phyloP scores from a whole-genome alignment of 2,888 invertebrate genomes.

The Hedychridium roseum region DNA sequence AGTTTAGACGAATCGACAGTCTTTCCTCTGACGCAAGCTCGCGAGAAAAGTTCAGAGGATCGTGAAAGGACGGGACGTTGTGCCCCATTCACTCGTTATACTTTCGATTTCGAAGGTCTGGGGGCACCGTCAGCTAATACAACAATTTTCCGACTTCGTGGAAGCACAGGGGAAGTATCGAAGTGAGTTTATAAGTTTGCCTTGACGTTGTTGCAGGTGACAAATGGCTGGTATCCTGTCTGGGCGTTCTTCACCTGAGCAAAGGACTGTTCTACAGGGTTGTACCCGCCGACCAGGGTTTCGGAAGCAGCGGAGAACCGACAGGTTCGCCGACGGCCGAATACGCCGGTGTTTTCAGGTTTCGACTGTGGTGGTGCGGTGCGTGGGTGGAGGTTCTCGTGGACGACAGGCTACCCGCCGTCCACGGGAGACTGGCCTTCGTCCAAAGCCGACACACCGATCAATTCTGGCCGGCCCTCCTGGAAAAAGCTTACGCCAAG shows the following conservation, averaged over 20 bases:
- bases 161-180: too few species aligned
- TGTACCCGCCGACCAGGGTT: constrained; percentile 88
- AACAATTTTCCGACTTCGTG: background rate
- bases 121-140: constrained; percentile 15
- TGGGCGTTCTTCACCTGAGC: constrained; percentile 84
- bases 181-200: too few species aligned
- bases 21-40: constrained; percentile 29
- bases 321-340: constrained; percentile 57
- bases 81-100: constrained; percentile 22
- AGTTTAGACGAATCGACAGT: too few species aligned
- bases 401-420: constrained; percentile 88
- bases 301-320: constrained; percentile 66
- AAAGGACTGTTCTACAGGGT: constrained; percentile 91
- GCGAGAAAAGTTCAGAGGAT: constrained; percentile 32
- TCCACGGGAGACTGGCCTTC: constrained; percentile 86
- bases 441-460: constrained; percentile 82
- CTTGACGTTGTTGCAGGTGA: constrained; percentile 84
- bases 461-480: constrained; percentile 87
- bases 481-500: constrained; percentile 95
- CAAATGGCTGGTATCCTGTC: constrained; percentile 88
- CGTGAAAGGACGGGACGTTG: constrained; percentile 21
- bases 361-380: constrained; percentile 93
- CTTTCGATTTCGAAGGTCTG: constrained; percentile 49
- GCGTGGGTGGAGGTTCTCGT: constrained; percentile 91
- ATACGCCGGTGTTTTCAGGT: constrained; percentile 85